Base-by-base conservation (phyloP, 2,888 invertebrate genomes). In the Anthophora plumipes region DNA sequence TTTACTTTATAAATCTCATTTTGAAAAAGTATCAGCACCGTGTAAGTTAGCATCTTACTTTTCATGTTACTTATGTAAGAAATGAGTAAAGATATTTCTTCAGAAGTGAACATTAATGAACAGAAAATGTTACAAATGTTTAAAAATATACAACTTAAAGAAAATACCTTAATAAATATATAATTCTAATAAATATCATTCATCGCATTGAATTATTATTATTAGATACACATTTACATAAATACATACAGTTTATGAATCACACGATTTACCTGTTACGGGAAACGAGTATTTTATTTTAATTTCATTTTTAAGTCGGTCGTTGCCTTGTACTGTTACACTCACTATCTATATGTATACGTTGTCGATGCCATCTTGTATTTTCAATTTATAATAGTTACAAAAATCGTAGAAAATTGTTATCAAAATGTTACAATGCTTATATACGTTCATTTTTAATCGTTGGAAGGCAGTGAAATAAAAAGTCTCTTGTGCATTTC, bases 241-340 rank as follows among this genome's bases (percentile, higher is more conserved):
- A 7, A 69, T 12, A 41, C 25, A 22, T 55, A 66, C 64, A 64
- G 46, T 20, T 50, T 37, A 7, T 82, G 80, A 80, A 5, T 82
- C 82, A 80, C 25, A 50, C 55, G 60, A 43, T 55, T 66, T 48
- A n/a, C 37, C 9, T 22, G 68, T 52, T 54, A 61, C 55, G 59
- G 7, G 5, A n/a, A 69, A 70, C 46, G 46, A 72, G 37, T 31
- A 50, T 68, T 25, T 50, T 70, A 69, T 41, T 71, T 50, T 72
- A 46, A 61, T 57, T 73, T 50, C 12, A 70, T 69, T 37, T n/a
- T n/a, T 20, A 11, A n/a, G 39, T 48, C 37, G 69, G 48, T 57
- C 66, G 41, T 46, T 77, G 68, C 72, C 63, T 71, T 43, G 43
- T 7, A 31, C 22, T 9, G 31, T 50, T 46, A 11, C 11, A 8